A percentile compares a stretch with the other conserved stretches of the same genome.
These are phyloP conservation scores for Parasteatoda lunata DNA, from an alignment of 2,888 invertebrate species.

Conservation along the genomic window DNA sequence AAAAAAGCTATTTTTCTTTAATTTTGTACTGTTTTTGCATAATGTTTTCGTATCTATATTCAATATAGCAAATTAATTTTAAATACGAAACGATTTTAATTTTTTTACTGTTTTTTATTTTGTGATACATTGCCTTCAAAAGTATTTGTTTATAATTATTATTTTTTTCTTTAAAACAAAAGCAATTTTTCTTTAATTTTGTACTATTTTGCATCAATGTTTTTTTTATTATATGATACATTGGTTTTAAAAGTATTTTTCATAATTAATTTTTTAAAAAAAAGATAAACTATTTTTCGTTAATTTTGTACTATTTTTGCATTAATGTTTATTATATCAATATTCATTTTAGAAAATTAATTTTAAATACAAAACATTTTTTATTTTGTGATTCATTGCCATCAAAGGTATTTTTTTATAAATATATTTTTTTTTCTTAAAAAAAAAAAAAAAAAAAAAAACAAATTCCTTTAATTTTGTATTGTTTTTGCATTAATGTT, in stretches of 20 bases:
- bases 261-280: not conserved
- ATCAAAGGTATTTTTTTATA: too few relatives aligned
- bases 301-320: not conserved
- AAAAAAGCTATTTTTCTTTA: too few relatives aligned
- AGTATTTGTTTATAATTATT: too few relatives aligned
- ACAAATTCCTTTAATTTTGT: not conserved
- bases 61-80: too few relatives aligned
- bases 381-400: not conserved
- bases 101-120: too few relatives aligned
- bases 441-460: slow-evolving; percentile 18
- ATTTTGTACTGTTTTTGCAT: too few relatives aligned
- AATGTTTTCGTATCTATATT: too few relatives aligned
- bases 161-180: not conserved
- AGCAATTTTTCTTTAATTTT: not conserved
- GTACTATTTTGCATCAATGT: not conserved
- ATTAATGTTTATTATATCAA: not conserved
- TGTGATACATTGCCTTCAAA: too few relatives aligned
- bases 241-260: not conserved
- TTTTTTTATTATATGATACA: not conserved
- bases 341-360: not conserved
- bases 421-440: not conserved
- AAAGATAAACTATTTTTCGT: not conserved
- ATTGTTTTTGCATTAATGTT: not conserved
- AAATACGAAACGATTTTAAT: too few relatives aligned
- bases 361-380: not conserved